A percentile compares a stretch with the other conserved stretches of the same genome.
Evolutionary conservation across 1,140 invertebrate species (phyloP).

Genomic region (Brachystomella parvula): DNA sequence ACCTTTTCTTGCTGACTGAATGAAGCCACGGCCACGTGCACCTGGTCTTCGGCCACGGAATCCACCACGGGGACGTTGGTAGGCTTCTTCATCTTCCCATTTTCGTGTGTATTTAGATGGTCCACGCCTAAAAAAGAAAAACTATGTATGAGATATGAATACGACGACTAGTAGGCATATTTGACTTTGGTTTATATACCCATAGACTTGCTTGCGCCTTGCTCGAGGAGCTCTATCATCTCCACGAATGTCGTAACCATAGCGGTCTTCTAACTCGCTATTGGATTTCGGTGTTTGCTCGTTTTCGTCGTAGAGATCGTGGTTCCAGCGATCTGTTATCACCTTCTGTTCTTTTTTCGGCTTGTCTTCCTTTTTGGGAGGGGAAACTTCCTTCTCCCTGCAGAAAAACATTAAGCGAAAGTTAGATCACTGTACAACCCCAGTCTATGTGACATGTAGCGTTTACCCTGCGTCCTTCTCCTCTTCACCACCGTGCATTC

Average conservation of each 20-base stretch:
- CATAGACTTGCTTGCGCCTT: slow-evolving; percentile 71
- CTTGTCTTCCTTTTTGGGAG: slow-evolving; percentile 21
- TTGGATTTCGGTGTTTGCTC: slow-evolving; percentile 77
- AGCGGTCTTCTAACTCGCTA: slow-evolving; percentile 75
- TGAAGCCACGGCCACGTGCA: slow-evolving; percentile 11
- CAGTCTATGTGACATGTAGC: neutral
- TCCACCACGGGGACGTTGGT: slow-evolving; percentile 43
- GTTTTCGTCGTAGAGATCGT: slow-evolving; percentile 77
- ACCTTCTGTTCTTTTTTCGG: slow-evolving; percentile 45
- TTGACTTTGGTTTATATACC: slow-evolving; percentile 48
- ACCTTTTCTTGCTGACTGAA: neutral
- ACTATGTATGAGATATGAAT: neutral
- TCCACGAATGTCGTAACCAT: slow-evolving; percentile 90
- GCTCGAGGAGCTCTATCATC: slow-evolving; percentile 84
- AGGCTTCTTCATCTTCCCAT: slow-evolving; percentile 86
- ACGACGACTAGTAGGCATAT: neutral
- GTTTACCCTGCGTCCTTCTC: slow-evolving; percentile 20
- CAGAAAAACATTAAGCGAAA: neutral
- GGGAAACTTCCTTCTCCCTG: slow-evolving; percentile 21
- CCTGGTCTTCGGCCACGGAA: slow-evolving; percentile 23
- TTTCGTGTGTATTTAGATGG: slow-evolving; percentile 84
- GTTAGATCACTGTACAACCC: neutral
- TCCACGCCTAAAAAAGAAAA: slow-evolving; percentile 55
- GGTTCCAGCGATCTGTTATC: slow-evolving; percentile 67
- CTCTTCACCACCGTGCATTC: slow-evolving; percentile 61